These are phyloP conservation scores for Macrosoma leucophasiata DNA, from an alignment of 2,888 invertebrate genomes.

Conservation along the genomic window DNA sequence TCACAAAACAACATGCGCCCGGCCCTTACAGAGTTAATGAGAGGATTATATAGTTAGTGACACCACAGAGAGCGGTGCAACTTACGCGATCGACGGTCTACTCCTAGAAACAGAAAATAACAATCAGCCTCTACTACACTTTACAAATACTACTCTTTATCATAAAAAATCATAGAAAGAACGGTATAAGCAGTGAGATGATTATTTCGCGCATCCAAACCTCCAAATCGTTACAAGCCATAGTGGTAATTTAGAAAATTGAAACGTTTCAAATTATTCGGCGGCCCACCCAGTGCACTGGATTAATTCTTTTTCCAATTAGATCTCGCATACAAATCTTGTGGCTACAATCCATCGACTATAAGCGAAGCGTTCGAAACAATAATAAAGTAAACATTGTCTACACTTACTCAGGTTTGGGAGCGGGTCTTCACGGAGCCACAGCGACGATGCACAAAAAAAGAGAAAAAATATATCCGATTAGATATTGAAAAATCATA, in stretches of 20 bases:
- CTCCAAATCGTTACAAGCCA: conserved; percentile 51
- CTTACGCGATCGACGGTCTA: conserved; percentile 77
- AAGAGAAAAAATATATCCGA: conserved; percentile 51
- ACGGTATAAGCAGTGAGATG: conserved; percentile 55
- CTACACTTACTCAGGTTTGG: conserved; percentile 80
- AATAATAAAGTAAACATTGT: conserved; percentile 28
- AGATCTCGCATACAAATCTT: conserved; percentile 40
- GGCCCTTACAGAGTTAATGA: conserved; percentile 59
- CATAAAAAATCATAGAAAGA: conserved; percentile 42
- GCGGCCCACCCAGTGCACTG: conserved; percentile 27
- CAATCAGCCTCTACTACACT: conserved; percentile 68
- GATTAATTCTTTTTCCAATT: conserved; percentile 45
- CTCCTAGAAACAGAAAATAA: conserved; percentile 77
- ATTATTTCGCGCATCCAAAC: conserved; percentile 60
- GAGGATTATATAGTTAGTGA: conserved; percentile 64
- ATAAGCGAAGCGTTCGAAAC: conserved; percentile 56
- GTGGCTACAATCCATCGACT: conserved; percentile 45
- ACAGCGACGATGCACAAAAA: conserved; percentile 54
- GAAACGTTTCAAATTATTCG: conserved; percentile 15
- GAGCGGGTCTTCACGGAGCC: conserved; percentile 77
- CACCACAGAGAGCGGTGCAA: conserved; percentile 75
- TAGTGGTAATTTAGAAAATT: conserved; percentile 34
- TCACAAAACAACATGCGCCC: conserved; percentile 46
- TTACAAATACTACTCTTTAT: conserved; percentile 37
- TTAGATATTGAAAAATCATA: conserved; percentile 44